phyloP scores from a whole-genome alignment of 2,888 invertebrate genomes.

The Crepidodera aurea region DNA sequence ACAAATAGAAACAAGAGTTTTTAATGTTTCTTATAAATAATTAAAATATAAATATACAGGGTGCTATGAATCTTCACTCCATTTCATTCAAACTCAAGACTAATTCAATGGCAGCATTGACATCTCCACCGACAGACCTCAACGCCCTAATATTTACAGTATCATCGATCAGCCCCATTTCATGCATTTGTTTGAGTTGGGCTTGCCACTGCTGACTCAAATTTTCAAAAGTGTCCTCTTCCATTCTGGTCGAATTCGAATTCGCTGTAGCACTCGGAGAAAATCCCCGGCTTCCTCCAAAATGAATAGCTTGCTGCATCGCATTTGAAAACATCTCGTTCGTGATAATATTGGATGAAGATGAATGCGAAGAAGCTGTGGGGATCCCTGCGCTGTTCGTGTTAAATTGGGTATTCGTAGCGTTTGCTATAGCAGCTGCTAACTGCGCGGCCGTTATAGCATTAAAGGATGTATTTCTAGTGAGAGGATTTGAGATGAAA shows the following conservation, averaged over 20 bases:
- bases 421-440: constrained; percentile 75
- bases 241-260: constrained; percentile 21
- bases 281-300: constrained; percentile 37
- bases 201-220: constrained; percentile 61
- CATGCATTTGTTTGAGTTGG: constrained; percentile 83
- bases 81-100: constrained; percentile 66
- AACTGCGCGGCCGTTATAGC: constrained; percentile 79
- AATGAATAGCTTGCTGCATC: constrained; percentile 72
- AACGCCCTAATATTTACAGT: constrained; percentile 85
- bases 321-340: constrained; percentile 83
- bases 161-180: constrained; percentile 90
- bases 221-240: constrained; percentile 48
- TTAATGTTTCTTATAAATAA: too few species aligned
- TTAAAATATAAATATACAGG: too few species aligned
- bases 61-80: neutral
- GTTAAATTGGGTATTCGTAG: constrained; percentile 56
- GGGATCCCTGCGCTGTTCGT: constrained; percentile 50
- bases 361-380: constrained; percentile 33
- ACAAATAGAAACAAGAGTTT: too few species aligned
- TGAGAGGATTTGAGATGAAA: constrained; percentile 49
- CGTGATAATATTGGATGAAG: constrained; percentile 66
- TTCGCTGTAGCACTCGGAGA: constrained; percentile 13
- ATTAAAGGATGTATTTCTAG: constrained; percentile 56
- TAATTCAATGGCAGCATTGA: constrained; percentile 90
- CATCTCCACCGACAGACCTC: constrained; percentile 81